Conservation (phyloP, 1,140 invertebrate species). For the Steinernema khuongi region DNA sequence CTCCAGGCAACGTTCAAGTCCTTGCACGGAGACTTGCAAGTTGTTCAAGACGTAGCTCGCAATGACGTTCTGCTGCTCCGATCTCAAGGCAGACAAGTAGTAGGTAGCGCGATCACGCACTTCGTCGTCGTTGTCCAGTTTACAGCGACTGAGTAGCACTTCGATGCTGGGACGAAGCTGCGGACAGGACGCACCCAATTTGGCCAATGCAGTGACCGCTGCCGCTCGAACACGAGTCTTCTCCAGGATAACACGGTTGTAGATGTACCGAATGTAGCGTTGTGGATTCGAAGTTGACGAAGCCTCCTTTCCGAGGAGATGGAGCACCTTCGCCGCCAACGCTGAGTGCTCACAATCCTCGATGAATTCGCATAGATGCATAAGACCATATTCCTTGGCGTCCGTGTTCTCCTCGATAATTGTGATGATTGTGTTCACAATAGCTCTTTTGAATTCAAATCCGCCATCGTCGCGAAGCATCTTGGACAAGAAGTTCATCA, state of each 20-base stretch:
- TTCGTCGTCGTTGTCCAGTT: slow-evolving; percentile 95
- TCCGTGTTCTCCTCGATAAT: slow-evolving; percentile 94
- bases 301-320: slow-evolving; percentile 92
- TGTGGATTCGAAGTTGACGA: slow-evolving; percentile 87
- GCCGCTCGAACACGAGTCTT: slow-evolving; percentile 71
- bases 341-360: slow-evolving; percentile 98
- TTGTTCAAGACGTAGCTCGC: slow-evolving; percentile 37
- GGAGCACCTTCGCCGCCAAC: slow-evolving; percentile 89
- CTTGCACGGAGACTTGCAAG: slow-evolving; percentile 72
- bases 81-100: slow-evolving; percentile 77
- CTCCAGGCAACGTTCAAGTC: slow-evolving; percentile 76
- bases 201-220: slow-evolving; percentile 90
- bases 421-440: slow-evolving; percentile 93
- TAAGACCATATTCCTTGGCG: slow-evolving; percentile 77
- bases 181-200: slow-evolving; percentile 91
- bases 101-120: slow-evolving; percentile 96
- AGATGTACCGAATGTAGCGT: slow-evolving; percentile 94
- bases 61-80: slow-evolving; percentile 16
- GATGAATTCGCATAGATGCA: slow-evolving; percentile 97
- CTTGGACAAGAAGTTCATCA: slow-evolving; percentile 90
- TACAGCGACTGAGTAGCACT: slow-evolving; percentile 73
- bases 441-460: slow-evolving; percentile 93
- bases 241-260: slow-evolving; percentile 95
- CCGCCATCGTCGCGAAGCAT: slow-evolving; percentile 97
- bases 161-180: slow-evolving; percentile 80